phyloP scores from a whole-genome alignment of 2,113 vertebrate species.

The Trachemys scripta region DNA sequence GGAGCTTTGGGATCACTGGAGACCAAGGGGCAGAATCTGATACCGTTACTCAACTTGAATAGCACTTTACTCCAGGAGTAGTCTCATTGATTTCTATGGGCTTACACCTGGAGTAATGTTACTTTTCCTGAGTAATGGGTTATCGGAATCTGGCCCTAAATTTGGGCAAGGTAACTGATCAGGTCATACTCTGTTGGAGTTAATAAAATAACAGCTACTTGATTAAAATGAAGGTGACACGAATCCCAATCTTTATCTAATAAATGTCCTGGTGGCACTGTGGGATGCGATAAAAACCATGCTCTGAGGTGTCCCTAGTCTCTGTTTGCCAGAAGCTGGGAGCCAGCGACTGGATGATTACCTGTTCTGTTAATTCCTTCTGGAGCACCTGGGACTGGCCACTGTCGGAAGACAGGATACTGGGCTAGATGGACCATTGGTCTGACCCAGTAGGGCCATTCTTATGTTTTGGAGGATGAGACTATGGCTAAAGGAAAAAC shows the following conservation, averaged over 20 bases:
- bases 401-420: too few species aligned
- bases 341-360: too few species aligned
- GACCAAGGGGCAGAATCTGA: background rate
- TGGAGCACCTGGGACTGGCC: too few species aligned
- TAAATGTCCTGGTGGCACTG: background rate
- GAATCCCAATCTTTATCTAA: background rate
- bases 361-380: too few species aligned
- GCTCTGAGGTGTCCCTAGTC: too few species aligned
- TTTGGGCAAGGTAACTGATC: background rate
- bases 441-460: too few species aligned
- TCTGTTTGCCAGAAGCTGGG: too few species aligned
- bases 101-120: background rate
- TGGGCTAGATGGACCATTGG: too few species aligned
- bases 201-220: constrained; percentile 8
- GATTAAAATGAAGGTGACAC: background rate
- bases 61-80: background rate
- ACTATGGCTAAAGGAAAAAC: background rate
- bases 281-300: background rate
- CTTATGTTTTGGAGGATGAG: background rate
- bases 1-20: background rate
- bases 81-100: background rate
- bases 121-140: background rate
- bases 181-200: background rate
- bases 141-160: background rate
- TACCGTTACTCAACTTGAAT: background rate